Evolutionary conservation across 2,113 vertebrate genomes (phyloP), one percentile per base, ranked within the genome.

Genomic region (Donacobius atricapilla): DNA sequence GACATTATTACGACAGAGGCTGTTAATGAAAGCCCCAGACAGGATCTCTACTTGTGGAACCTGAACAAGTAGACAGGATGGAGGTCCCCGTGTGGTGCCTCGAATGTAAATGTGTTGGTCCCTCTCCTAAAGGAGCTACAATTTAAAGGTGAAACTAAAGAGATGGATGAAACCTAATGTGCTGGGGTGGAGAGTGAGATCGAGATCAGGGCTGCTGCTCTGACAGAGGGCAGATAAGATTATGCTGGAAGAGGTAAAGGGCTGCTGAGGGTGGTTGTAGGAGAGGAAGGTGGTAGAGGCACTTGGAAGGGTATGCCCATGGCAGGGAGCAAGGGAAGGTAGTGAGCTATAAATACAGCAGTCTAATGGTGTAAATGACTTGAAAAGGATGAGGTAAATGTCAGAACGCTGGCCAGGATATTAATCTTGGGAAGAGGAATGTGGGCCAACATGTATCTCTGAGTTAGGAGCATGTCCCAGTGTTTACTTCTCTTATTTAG

Each of bases 371-470:
- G 89, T 93, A 83, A 93, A 37, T 89, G 75, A 86, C 90, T 96
- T 94, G 95, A 87, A 94, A 95, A 93, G 79, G 86, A 87, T 95
- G 93, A 96, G 89, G 80, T 78, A 77, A 92, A 95, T 92, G 91
- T 94, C 95, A 94, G 93, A 92, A 83, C 68, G 25, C 54, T n/a
- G 64, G 71, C 93, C 89, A 88, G 91, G 90, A 81, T 93, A 51
- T 95, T 95, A 96, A 95, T 94, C 89, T 89, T 73, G 69, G 83
- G 63, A 22, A 90, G 90, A 93, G 93, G 86, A 96, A 96, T 89
- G 92, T 65, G 86, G 92, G 83, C 90, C 92, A 94, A 39, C 68
- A n/a, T 50, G 84, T 77, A 87, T 94, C 71, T 92, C 76, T 1
- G 10, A 93, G 72, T 90, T 70, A 73, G 85, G 76, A 88, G 47